Evolutionary conservation across 2,113 vertebrate genomes (phyloP), one percentile per base, ranked within the genome.

Genomic region (Psettodes erumei): DNA sequence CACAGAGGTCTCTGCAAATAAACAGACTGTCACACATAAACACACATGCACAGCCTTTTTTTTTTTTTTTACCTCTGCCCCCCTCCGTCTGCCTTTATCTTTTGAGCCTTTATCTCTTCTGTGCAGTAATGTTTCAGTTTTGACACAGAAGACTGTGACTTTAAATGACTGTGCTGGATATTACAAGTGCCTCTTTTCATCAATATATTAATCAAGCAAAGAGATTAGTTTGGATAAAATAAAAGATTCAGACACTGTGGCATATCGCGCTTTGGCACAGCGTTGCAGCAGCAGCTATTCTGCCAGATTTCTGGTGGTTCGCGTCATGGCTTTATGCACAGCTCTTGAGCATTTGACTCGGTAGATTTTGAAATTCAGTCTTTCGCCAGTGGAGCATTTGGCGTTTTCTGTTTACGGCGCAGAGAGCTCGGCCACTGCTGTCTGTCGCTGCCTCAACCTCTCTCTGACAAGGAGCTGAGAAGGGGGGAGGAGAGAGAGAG

Each of bases 381-480:
- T 48, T 35, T 37, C 71, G 30, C 66, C 43, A 6, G 16, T 48
- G 43, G 75, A 68, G 65, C 50, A 45, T 73, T 83, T 63, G 68
- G 12, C 6, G 27, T 19, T 53, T 53, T 65, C 55, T 48, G 33
- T 21, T 35, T 73, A 62, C 86, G 71, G 74, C 58, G 55, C 58
- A 35, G 65, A 71, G 87, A 75, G 82, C 77, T 80, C 68, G 82
- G 79, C 53, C 42, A 43, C 70, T 67, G 76, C 77, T 72, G 83
- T 85, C 83, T 16, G 38, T 72, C 50, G 72, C 60, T 88, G 89
- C 67, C 71, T 88, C 77, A 88, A 69, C 85, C 82, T 85, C 85
- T 79, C 75, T 91, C 78, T 88, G 89, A 87, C 82, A 87, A 86
- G 87, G 79, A 86, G 80, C 81, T 42, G 59, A 66, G 81, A 64